These are phyloP conservation scores for Cyclophora albipunctata DNA, from an alignment of 2,888 invertebrate species.

Conservation along the genomic window DNA sequence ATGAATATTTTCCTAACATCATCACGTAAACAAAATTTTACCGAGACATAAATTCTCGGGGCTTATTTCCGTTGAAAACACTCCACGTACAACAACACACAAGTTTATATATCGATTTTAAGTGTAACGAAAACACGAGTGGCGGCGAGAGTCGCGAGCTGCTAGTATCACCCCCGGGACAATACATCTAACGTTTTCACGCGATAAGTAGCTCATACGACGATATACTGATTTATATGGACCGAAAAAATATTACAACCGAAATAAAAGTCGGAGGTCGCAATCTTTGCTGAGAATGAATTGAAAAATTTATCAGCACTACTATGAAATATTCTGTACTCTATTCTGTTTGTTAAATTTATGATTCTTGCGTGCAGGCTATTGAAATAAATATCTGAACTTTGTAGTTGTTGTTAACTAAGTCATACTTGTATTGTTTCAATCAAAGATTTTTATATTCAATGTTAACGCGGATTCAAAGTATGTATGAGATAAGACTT, in stretches of 20 bases:
- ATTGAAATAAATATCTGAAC: background rate
- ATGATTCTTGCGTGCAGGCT: background rate
- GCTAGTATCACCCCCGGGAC: slow-evolving; percentile 55
- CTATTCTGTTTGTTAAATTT: slow-evolving; percentile 1
- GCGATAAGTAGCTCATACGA: slow-evolving; percentile 60
- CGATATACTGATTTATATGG: slow-evolving; percentile 62
- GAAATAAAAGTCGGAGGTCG: slow-evolving; percentile 28
- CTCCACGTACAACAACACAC: slow-evolving; percentile 15
- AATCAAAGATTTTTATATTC: too few species aligned
- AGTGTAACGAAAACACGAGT: slow-evolving; percentile 21
- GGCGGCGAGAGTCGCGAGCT: slow-evolving; percentile 38
- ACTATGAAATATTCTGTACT: background rate
- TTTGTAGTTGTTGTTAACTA: too few species aligned
- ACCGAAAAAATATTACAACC: slow-evolving; percentile 44
- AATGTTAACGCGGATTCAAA: too few species aligned
- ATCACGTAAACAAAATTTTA: slow-evolving; percentile 20
- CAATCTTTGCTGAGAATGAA: slow-evolving; percentile 24
- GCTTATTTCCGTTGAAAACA: slow-evolving; percentile 18
- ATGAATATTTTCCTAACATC: slow-evolving; percentile 16
- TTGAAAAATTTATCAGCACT: slow-evolving; percentile 22
- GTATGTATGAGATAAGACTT: too few species aligned
- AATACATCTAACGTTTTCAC: slow-evolving; percentile 54
- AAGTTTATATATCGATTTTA: slow-evolving; percentile 22
- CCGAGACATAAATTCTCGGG: slow-evolving; percentile 17
- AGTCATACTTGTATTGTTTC: too few species aligned